Percentiles rank a stretch among this genome's conserved stretches.
Conservation (phyloP, 2,113 vertebrate species). For the Halichoerus grypus region DNA sequence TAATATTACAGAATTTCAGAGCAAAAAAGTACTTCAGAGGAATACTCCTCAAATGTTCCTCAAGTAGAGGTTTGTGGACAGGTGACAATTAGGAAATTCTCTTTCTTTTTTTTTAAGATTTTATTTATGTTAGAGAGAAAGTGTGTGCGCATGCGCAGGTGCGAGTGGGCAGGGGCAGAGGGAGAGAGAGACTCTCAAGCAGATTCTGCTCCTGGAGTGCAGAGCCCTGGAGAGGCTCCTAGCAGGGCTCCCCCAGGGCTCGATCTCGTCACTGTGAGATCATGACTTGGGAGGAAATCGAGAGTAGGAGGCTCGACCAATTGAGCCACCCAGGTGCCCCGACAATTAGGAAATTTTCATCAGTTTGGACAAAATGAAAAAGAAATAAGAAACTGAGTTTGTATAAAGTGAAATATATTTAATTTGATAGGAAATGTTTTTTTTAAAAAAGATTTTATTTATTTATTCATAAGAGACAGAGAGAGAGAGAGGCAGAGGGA, state of each 20-base stretch:
- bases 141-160: background rate
- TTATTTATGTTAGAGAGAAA: background rate
- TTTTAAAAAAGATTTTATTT: background rate
- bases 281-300: background rate
- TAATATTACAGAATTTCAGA: background rate
- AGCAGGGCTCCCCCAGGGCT: background rate
- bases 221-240: background rate
- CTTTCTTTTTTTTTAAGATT: background rate
- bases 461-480: too few species aligned
- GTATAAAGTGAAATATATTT: background rate
- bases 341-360: conserved; percentile 9
- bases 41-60: background rate
- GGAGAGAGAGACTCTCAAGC: background rate
- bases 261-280: background rate
- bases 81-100: background rate
- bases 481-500: too few species aligned
- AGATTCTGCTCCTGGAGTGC: background rate
- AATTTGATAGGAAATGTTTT: background rate
- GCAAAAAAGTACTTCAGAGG: background rate
- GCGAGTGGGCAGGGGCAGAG: background rate
- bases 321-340: background rate
- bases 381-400: background rate
- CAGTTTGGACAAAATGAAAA: background rate
- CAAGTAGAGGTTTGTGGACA: background rate
- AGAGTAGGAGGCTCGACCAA: background rate